Conservation (phyloP, 1,140 invertebrate species). For the Euglossa dilemma region DNA sequence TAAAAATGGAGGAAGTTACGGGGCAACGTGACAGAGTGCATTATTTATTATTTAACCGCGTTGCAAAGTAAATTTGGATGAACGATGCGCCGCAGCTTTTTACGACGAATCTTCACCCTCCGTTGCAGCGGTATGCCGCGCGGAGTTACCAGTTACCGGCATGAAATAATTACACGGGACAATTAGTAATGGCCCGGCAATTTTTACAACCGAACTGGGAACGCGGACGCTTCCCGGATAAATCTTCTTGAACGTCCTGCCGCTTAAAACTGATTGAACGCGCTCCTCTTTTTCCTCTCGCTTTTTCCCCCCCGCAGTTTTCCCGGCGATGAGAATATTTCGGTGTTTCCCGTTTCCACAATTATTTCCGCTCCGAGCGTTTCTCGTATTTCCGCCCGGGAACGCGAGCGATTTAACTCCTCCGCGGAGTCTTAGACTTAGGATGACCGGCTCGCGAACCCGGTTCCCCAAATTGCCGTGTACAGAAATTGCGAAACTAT, state of each 20-base stretch:
- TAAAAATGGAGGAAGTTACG: slow-evolving; percentile 53
- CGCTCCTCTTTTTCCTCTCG: background rate
- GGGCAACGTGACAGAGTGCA: slow-evolving; percentile 48
- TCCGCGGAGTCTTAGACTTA: too few species aligned
- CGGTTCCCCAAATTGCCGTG: too few species aligned
- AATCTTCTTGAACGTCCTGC: slow-evolving; percentile 29
- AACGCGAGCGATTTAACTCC: too few species aligned
- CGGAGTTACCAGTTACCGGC: slow-evolving; percentile 29
- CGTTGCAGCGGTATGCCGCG: background rate
- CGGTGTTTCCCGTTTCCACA: background rate
- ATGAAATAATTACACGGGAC: slow-evolving; percentile 52
- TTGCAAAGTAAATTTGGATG: slow-evolving; percentile 56
- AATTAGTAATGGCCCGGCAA: slow-evolving; percentile 49
- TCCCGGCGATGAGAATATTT: background rate
- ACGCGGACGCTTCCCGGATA: slow-evolving; percentile 20
- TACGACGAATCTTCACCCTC: slow-evolving; percentile 45
- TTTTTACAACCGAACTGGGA: slow-evolving; percentile 46
- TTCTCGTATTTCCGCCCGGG: too few species aligned
- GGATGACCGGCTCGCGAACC: too few species aligned
- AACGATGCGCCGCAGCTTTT: slow-evolving; percentile 50
- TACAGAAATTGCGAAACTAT: too few species aligned
- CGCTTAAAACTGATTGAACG: slow-evolving; percentile 25
- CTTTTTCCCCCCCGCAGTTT: background rate
- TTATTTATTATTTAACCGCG: slow-evolving; percentile 54
- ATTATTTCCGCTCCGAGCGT: too few species aligned